These are phyloP conservation scores for Athene cunicularia DNA, from an alignment of 2,113 vertebrate genomes.

Conservation along the genomic window DNA sequence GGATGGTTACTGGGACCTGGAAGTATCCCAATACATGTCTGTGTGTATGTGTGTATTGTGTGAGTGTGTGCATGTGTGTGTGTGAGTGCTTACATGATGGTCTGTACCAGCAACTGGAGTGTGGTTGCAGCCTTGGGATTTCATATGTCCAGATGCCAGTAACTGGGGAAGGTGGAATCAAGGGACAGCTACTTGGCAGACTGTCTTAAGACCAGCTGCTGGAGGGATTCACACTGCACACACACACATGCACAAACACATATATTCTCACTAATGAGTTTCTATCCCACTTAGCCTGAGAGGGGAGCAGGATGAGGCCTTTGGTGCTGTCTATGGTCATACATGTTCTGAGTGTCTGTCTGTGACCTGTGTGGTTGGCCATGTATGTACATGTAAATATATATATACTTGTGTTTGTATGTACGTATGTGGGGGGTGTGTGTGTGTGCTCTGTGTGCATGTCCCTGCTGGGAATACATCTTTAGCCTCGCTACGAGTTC, in stretches of 20 bases:
- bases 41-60: accelerated
- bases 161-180: background rate
- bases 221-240: background rate
- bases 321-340: background rate
- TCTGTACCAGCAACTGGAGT: background rate
- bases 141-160: background rate
- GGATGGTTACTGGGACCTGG: accelerated
- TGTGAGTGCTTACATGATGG: accelerated
- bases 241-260: too few species aligned
- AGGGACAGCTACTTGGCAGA: background rate
- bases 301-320: background rate
- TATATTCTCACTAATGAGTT: background rate
- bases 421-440: background rate
- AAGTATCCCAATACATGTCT: background rate
- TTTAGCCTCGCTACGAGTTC: background rate
- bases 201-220: background rate
- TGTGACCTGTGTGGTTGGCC: background rate
- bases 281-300: background rate
- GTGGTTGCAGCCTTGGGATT: background rate
- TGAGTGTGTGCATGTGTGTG: accelerated
- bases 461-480: background rate
- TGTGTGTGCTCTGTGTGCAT: accelerated
- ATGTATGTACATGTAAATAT: background rate
- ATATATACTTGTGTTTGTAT: too few species aligned
- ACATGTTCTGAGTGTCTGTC: background rate